Conservation (phyloP, 2,113 vertebrate species). For the Colinus virginianus region DNA sequence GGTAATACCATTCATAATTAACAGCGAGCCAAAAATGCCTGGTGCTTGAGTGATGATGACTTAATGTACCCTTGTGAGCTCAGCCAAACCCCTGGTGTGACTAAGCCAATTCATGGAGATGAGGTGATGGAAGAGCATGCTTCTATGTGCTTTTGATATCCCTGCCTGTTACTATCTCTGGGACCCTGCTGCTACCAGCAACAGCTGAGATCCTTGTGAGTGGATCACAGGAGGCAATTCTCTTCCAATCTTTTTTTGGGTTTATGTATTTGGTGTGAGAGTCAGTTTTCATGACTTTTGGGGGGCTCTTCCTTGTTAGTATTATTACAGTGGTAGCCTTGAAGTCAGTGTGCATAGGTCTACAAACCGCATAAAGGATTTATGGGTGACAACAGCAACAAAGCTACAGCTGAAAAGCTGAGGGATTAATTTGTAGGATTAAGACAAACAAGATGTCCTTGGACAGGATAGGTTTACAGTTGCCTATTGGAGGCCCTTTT, state of each 20-base stretch:
- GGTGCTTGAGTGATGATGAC: slow-evolving; percentile 2
- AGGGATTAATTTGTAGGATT: slow-evolving; percentile 47
- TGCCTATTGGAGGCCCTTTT: slow-evolving; percentile 40
- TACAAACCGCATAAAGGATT: slow-evolving; percentile 1
- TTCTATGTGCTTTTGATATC: neutral
- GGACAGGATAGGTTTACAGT: slow-evolving; percentile 48
- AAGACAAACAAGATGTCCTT: slow-evolving; percentile 66
- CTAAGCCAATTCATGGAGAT: neutral
- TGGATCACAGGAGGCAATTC: neutral
- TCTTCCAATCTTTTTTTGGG: neutral
- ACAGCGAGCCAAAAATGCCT: neutral
- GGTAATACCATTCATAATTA: slow-evolving; percentile 32
- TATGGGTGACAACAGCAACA: slow-evolving; percentile 44
- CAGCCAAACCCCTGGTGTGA: neutral
- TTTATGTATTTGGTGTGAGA: neutral
- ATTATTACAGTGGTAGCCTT: neutral
- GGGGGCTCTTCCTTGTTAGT: neutral
- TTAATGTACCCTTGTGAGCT: neutral
- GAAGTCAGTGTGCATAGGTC: neutral
- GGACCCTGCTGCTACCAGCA: neutral
- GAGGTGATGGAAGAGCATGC: neutral
- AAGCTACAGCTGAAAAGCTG: slow-evolving; percentile 41
- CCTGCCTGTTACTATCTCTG: neutral
- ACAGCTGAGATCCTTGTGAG: neutral
- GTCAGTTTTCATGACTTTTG: neutral